Percentiles rank a stretch among this genome's conserved stretches.
Evolutionary conservation across 2,888 invertebrate genomes (phyloP).

Genomic region (Pandemis heparana): DNA sequence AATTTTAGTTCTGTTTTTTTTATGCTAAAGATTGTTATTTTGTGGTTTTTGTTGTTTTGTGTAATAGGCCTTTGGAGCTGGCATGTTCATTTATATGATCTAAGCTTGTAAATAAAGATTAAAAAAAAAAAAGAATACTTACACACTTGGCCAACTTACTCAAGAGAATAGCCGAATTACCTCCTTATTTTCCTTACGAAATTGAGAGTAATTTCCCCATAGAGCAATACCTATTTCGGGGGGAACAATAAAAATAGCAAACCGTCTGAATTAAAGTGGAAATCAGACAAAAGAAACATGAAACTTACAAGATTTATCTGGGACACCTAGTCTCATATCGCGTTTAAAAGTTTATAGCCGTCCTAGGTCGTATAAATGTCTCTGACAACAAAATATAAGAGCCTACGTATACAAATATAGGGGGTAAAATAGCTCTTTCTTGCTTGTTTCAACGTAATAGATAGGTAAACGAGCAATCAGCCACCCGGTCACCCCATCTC

Average conservation of each 20-base stretch:
- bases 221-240: conserved; percentile 22
- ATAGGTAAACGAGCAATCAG: too few species aligned
- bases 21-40: too few species aligned
- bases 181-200: conserved; percentile 15
- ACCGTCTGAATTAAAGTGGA: conserved; percentile 19
- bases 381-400: conserved; percentile 5
- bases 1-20: too few species aligned
- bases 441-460: too few species aligned
- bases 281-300: conserved; percentile 36
- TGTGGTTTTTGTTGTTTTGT: too few species aligned
- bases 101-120: too few species aligned
- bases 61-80: too few species aligned
- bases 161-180: conserved; percentile 9
- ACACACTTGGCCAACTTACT: conserved; percentile 4
- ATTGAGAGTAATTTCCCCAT: conserved; percentile 23
- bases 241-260: conserved; percentile 31
- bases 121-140: too few species aligned
- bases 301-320: conserved; percentile 48
- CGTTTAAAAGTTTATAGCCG: conserved; percentile 48
- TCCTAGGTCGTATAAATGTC: conserved; percentile 45
- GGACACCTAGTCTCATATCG: conserved; percentile 49
- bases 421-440: too few species aligned
- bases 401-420: too few species aligned
- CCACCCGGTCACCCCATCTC: too few species aligned
- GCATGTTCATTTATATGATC: too few species aligned